phyloP scores from a whole-genome alignment of 2,797 vertebrate genomes.

The Australoheros facetus region DNA sequence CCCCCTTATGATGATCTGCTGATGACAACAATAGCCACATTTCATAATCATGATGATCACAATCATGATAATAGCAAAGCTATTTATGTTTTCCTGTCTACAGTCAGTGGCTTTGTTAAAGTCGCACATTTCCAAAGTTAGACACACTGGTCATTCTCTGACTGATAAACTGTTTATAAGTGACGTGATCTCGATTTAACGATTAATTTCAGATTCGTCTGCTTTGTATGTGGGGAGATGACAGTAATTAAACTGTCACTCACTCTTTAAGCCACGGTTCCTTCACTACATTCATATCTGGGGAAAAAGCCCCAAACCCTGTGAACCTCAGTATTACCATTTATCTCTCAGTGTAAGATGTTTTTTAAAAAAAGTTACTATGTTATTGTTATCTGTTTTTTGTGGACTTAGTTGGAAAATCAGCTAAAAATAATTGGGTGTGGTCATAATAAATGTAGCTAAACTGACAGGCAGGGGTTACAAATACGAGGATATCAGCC shows the following conservation, averaged over 20 bases:
- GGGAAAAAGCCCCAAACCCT: background rate
- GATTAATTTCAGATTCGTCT: background rate
- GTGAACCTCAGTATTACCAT: background rate
- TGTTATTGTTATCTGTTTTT: slow-evolving; percentile 11
- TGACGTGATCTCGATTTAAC: background rate
- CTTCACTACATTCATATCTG: background rate
- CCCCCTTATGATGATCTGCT: slow-evolving; percentile 2
- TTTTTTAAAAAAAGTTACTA: background rate
- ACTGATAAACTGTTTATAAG: background rate
- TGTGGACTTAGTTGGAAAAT: slow-evolving; percentile 28
- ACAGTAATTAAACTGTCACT: background rate
- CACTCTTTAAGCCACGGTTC: background rate
- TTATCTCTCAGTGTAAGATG: background rate
- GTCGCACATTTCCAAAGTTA: background rate
- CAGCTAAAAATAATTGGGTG: slow-evolving; percentile 46
- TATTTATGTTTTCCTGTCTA: slow-evolving; percentile 6
- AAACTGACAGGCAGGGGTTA: slow-evolving; percentile 52
- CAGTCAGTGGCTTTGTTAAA: background rate
- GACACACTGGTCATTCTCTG: background rate
- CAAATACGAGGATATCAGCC: slow-evolving; percentile 54
- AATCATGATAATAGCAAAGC: slow-evolving; percentile 1
- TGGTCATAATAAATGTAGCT: slow-evolving; percentile 33
- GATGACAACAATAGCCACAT: slow-evolving; percentile 9
- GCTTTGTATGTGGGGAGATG: background rate
- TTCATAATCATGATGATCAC: slow-evolving; percentile 10